Conservation (phyloP, 2,888 invertebrate genomes). For the Chymomyza fuscimana region DNA sequence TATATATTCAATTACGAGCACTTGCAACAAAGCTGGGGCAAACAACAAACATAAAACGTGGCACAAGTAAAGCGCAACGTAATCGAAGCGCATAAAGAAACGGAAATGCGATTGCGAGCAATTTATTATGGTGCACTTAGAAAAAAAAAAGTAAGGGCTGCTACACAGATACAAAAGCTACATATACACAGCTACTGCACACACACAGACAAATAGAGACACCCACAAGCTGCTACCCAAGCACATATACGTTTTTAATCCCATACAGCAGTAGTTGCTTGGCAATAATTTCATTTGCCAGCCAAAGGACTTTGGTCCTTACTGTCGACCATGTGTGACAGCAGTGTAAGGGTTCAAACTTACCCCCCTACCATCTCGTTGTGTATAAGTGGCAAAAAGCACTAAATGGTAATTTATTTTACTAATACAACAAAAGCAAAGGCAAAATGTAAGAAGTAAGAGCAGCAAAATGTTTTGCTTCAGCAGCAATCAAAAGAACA, state of each 20-base stretch:
- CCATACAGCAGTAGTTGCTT: conserved; percentile 55
- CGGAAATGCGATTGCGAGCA: conserved; percentile 72
- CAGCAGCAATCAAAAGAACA: conserved; percentile 66
- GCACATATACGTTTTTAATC: conserved; percentile 53
- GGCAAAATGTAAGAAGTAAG: conserved; percentile 18
- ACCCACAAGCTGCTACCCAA: conserved; percentile 9
- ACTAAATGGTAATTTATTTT: conserved; percentile 74
- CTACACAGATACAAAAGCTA: conserved; percentile 13
- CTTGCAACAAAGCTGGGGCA: conserved; percentile 10
- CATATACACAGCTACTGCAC: neutral
- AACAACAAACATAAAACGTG: conserved; percentile 36
- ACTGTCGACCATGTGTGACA: conserved; percentile 66
- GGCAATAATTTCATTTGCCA: conserved; percentile 69
- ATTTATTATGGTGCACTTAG: conserved; percentile 73
- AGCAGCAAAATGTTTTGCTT: conserved; percentile 54
- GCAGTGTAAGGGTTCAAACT: conserved; percentile 16
- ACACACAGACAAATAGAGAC: neutral
- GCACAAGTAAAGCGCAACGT: conserved; percentile 62
- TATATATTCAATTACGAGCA: conserved; percentile 68
- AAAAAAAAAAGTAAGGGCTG: conserved; percentile 29
- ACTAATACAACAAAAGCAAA: conserved; percentile 66
- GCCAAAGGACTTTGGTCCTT: conserved; percentile 56
- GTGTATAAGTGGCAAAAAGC: conserved; percentile 64
- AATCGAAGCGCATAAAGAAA: conserved; percentile 71
- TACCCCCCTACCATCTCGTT: neutral